A percentile compares a stretch with the other conserved stretches of the same genome.
Evolutionary conservation across 1,140 invertebrate species (phyloP).

Genomic region (Mylabris phalerata): DNA sequence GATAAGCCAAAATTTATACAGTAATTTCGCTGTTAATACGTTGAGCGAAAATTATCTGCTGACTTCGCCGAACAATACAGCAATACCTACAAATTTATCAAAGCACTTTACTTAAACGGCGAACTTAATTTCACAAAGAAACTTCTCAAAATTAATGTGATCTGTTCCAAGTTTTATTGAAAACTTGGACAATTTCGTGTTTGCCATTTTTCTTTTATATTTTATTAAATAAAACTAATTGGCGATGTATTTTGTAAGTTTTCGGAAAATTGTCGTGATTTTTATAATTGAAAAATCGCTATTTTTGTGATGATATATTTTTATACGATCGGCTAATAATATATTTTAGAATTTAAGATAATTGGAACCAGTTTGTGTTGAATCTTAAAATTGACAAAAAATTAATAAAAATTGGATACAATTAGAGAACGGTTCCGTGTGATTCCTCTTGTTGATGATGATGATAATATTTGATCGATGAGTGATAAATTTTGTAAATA

Average conservation of each 20-base stretch:
- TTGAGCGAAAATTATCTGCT: not conserved
- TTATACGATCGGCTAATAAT: conserved; percentile 28
- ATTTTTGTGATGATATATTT: conserved; percentile 39
- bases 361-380: conserved; percentile 4
- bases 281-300: conserved; percentile 8
- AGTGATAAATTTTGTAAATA: conserved; percentile 32
- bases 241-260: conserved; percentile 7
- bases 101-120: no score
- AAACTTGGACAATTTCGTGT: no score
- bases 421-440: conserved; percentile 22
- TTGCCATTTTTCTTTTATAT: no score
- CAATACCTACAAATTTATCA: no score
- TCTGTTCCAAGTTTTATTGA: not conserved
- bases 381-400: conserved; percentile 3
- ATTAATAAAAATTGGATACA: not conserved
- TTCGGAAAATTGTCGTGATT: conserved; percentile 2
- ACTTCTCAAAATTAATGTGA: not conserved
- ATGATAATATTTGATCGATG: conserved; percentile 1
- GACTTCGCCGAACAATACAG: no score
- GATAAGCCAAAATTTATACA: conserved; percentile 1
- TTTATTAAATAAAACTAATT: not conserved
- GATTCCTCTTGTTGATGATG: conserved; percentile 14
- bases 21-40: not conserved
- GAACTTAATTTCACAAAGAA: not conserved
- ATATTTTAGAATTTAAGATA: conserved; percentile 10